Evolutionary conservation across 2,113 vertebrate species (phyloP).

Genomic region (Mustelus asterias): DNA sequence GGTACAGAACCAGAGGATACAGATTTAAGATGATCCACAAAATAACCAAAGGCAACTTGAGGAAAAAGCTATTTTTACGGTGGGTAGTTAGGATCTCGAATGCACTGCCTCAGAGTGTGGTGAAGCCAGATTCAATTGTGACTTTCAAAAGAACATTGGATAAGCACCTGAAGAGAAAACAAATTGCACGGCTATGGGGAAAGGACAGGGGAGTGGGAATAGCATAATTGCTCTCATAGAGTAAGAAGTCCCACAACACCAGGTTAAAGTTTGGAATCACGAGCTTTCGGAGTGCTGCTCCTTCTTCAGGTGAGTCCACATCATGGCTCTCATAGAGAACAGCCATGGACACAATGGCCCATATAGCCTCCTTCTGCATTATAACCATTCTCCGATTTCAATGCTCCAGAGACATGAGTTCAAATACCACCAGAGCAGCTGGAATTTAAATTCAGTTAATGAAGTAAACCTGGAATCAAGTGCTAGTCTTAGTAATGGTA

Average conservation of each 20-base stretch:
- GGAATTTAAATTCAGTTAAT: neutral
- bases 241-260: too few relatives aligned
- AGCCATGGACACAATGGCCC: neutral
- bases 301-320: too few relatives aligned
- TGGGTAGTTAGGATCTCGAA: neutral
- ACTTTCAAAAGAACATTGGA: neutral
- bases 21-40: neutral
- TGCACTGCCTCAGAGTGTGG: neutral
- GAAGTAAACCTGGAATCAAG: neutral
- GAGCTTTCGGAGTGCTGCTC: too few relatives aligned
- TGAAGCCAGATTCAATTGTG: neutral
- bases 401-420: neutral
- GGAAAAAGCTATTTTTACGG: neutral
- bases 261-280: too few relatives aligned
- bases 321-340: neutral
- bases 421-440: neutral
- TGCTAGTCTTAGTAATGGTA: neutral
- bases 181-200: neutral
- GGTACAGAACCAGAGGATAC: too few relatives aligned
- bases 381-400: too few relatives aligned
- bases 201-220: neutral
- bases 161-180: neutral
- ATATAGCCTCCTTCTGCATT: too few relatives aligned
- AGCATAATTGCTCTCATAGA: too few relatives aligned
- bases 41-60: neutral